Base-by-base conservation (phyloP, 2,797 vertebrate species). In the Meriones psammophilus region DNA sequence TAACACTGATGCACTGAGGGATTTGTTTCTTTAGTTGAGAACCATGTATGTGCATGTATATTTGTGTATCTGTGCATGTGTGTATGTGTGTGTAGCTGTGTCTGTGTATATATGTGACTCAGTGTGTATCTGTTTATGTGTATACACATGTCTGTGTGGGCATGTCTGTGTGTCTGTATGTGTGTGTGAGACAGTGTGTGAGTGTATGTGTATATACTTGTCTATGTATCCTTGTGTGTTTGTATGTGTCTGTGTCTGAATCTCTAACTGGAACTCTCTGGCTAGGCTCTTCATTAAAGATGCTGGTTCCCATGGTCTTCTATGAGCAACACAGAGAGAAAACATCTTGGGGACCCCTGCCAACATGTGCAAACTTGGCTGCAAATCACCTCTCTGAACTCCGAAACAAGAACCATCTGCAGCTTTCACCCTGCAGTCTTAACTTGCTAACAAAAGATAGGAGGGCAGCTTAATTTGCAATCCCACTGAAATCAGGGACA, bases 331-430 rank as follows among this genome's bases (percentile, higher is more conserved):
- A 30, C 15, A 36, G 28, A 14, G 0, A n/a, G 26, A 58, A 69
- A 36, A 4, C 0, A 0, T 13, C 0, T 33, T 1, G 0, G 0
- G 28, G 20, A 18, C 14, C n/a, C 0, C 18, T 28, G 0, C 10
- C 13, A 14, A 42, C 8, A 8, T 0, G 8, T 33, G 39, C 0
- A 54, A 24, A 8, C 2, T 0, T 24, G 60, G 15, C 58, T 3
- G 12, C 13, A 26, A 42, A 46, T 79, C 14, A 7, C 17, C 66
- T 69, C 28, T 85, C 39, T 10, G 8, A 10, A 6, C 26, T 46
- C 69, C 60, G 0, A 62, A 33, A 74, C 1, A n/a, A 88, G 66
- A 83, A 68, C 33, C 1, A 20, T 14, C 28, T 5, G 15, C 20
- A 77, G 3, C 46, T 42, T 81, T 46, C 9, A 8, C 28, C 73